A percentile compares a stretch with the other conserved stretches of the same genome.
Evolutionary conservation across 1,140 invertebrate genomes (phyloP).

Genomic region (Tribolium castaneum): DNA sequence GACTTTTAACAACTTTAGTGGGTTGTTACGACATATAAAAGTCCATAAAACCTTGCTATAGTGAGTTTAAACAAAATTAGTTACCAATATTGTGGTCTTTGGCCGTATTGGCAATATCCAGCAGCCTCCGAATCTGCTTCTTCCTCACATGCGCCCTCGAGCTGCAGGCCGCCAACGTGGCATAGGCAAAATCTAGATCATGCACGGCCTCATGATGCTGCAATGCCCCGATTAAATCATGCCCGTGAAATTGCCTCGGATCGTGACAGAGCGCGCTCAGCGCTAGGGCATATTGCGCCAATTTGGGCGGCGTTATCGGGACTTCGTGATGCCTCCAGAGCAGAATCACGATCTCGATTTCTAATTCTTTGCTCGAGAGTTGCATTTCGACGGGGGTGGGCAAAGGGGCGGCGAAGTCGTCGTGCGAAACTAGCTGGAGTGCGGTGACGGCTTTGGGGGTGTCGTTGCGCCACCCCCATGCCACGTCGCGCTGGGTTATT

Average conservation of each 20-base stretch:
- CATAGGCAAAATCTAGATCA: slow-evolving; percentile 77
- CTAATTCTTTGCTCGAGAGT: slow-evolving; percentile 83
- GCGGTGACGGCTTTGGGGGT: slow-evolving; percentile 79
- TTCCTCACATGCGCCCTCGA: slow-evolving; percentile 84
- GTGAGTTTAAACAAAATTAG: too few relatives aligned
- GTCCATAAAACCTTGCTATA: too few relatives aligned
- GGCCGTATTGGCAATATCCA: slow-evolving; percentile 82
- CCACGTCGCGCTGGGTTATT: slow-evolving; percentile 73
- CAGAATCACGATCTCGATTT: slow-evolving; percentile 83
- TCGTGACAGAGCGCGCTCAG: slow-evolving; percentile 83
- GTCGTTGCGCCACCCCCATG: slow-evolving; percentile 83
- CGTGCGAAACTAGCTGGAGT: slow-evolving; percentile 64
- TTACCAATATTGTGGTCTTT: slow-evolving; percentile 79
- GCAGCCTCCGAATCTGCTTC: slow-evolving; percentile 78
- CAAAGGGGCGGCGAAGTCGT: slow-evolving; percentile 65
- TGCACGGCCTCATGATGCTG: slow-evolving; percentile 68
- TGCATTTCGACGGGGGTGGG: slow-evolving; percentile 75
- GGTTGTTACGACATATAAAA: too few relatives aligned
- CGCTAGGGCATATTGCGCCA: slow-evolving; percentile 81
- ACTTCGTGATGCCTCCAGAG: slow-evolving; percentile 80
- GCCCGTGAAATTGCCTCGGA: slow-evolving; percentile 83
- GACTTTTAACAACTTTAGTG: too few relatives aligned
- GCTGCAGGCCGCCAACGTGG: slow-evolving; percentile 77
- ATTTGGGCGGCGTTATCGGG: slow-evolving; percentile 76
- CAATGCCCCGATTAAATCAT: slow-evolving; percentile 74